Evolutionary conservation across 2,797 vertebrate genomes (phyloP).

Genomic region (Botia kubotai): DNA sequence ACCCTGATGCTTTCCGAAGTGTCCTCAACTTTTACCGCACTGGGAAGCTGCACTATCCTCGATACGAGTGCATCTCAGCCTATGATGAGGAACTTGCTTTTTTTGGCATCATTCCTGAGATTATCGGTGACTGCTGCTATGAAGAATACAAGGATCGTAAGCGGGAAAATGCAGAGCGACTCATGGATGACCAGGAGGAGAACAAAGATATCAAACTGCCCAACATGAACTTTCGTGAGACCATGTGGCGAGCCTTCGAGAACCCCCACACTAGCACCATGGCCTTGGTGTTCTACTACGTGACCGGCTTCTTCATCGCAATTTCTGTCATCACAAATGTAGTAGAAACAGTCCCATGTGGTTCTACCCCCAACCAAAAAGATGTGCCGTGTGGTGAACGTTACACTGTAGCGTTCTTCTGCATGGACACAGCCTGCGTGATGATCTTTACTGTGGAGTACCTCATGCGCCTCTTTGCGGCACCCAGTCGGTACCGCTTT

Average conservation of each 20-base stretch:
- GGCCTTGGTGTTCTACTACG: conserved; percentile 99
- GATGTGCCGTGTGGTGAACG: conserved; percentile 94
- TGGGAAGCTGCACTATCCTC: conserved; percentile 96
- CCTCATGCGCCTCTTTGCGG: conserved; percentile 92
- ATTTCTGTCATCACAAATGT: conserved; percentile 97
- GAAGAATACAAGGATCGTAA: conserved; percentile 99
- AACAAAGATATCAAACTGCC: conserved; percentile 91
- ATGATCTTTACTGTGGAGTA: conserved; percentile 99
- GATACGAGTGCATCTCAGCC: conserved; percentile 95
- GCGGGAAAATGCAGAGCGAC: conserved; percentile 91
- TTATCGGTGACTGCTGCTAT: conserved; percentile 98
- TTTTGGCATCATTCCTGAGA: conserved; percentile 97
- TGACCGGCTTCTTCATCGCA: conserved; percentile 98
- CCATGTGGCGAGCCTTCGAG: conserved; percentile 98
- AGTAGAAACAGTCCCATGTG: conserved; percentile 96
- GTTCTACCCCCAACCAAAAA: conserved; percentile 86
- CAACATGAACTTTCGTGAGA: conserved; percentile 91
- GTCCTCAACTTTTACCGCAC: conserved; percentile 98
- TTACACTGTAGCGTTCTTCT: conserved; percentile 95
- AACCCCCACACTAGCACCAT: conserved; percentile 99
- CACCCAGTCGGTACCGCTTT: conserved; percentile 95
- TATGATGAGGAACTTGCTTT: conserved; percentile 96
- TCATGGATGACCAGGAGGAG: conserved; percentile 96
- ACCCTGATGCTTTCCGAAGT: conserved; percentile 94
- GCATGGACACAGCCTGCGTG: conserved; percentile 97